These are phyloP conservation scores for Melangyna quadrimaculata DNA, from an alignment of 2,888 invertebrate genomes.

Conservation along the genomic window DNA sequence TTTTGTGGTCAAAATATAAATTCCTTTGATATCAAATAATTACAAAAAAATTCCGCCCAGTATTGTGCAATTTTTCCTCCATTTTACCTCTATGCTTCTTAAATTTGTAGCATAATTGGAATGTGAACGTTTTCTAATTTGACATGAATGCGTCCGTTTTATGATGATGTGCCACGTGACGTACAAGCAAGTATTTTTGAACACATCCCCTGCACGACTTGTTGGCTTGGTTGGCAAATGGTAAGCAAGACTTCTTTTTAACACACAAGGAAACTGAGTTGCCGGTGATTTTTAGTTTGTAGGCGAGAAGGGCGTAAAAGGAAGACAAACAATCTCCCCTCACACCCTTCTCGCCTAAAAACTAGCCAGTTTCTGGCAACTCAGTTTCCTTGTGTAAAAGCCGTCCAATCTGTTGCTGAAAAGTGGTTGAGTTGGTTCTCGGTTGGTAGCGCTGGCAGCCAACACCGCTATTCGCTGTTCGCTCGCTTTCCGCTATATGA, in stretches of 20 bases:
- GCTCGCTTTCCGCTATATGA: neutral
- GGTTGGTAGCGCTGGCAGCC: slow-evolving; percentile 1
- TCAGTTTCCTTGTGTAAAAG: too few species aligned
- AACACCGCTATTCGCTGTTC: neutral
- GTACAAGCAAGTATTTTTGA: slow-evolving; percentile 31
- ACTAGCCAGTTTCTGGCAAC: too few species aligned
- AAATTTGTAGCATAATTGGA: slow-evolving; percentile 68
- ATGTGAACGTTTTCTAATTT: slow-evolving; percentile 66
- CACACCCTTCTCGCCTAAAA: too few species aligned
- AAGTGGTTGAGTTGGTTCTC: slow-evolving; percentile 5
- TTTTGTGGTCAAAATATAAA: slow-evolving; percentile 41
- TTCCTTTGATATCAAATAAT: slow-evolving; percentile 43
- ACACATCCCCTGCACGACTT: slow-evolving; percentile 9
- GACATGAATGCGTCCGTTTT: slow-evolving; percentile 62
- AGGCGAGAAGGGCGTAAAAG: too few species aligned
- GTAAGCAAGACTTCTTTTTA: too few species aligned
- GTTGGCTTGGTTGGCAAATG: slow-evolving; percentile 1
- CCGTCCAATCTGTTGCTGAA: slow-evolving; percentile 3
- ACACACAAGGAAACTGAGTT: too few species aligned
- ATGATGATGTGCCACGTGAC: slow-evolving; percentile 60
- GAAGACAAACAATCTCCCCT: too few species aligned
- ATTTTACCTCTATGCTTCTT: slow-evolving; percentile 25
- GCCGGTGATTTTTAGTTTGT: too few species aligned
- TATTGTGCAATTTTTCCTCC: neutral
- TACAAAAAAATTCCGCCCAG: slow-evolving; percentile 16